phyloP scores from a whole-genome alignment of 2,797 vertebrate species.

The Aulostomus chinensis region DNA sequence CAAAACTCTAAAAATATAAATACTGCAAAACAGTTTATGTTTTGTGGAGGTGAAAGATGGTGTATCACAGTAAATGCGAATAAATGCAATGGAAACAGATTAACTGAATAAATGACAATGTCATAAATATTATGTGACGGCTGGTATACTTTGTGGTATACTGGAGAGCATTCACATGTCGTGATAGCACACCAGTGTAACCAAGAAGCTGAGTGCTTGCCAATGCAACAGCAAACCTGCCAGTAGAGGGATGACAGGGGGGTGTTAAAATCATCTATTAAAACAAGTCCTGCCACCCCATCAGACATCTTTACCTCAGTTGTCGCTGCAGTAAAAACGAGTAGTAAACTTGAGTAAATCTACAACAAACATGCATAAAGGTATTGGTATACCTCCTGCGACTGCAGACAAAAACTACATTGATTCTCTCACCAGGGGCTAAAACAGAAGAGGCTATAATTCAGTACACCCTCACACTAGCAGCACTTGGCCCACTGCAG shows the following conservation, averaged over 20 bases:
- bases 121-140: too few species aligned
- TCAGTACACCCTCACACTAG: conserved; percentile 34
- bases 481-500: conserved; percentile 11
- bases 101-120: too few species aligned
- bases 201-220: conserved; percentile 16
- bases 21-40: too few species aligned
- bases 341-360: background rate
- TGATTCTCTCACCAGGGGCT: conserved; percentile 47
- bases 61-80: too few species aligned
- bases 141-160: too few species aligned
- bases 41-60: too few species aligned
- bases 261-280: conserved; percentile 1
- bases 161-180: conserved; percentile 26
- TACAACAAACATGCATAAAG: conserved; percentile 11
- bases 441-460: conserved; percentile 50
- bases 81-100: too few species aligned
- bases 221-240: conserved; percentile 25
- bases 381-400: conserved; percentile 37
- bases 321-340: conserved; percentile 5
- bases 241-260: conserved; percentile 33
- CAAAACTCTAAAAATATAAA: too few species aligned
- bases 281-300: background rate
- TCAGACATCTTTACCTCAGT: conserved; percentile 15
- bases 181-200: conserved; percentile 18
- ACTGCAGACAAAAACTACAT: conserved; percentile 40